Conservation (phyloP, 2,888 invertebrate species). For the Seira musarum region DNA sequence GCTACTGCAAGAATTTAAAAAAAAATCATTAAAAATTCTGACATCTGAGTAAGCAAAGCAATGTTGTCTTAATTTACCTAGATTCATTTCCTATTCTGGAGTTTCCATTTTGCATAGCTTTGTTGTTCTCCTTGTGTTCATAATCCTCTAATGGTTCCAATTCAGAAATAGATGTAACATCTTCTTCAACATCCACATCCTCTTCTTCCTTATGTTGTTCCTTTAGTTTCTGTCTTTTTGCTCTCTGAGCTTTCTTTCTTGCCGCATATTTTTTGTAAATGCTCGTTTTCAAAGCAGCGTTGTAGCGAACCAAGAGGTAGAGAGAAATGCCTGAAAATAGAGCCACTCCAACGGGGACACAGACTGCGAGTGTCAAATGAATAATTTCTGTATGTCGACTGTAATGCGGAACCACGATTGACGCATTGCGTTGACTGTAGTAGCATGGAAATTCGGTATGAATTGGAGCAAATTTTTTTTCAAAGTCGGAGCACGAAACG, state of each 20-base stretch:
- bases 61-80: not conserved
- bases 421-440: constrained; percentile 77
- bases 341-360: constrained; percentile 53
- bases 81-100: constrained; percentile 32
- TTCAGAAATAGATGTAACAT: constrained; percentile 27
- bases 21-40: too few relatives aligned
- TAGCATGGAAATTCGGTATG: constrained; percentile 80
- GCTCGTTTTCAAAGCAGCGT: constrained; percentile 24
- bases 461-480: constrained; percentile 80
- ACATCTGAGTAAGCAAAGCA: too few relatives aligned
- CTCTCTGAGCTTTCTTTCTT: constrained; percentile 24
- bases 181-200: constrained; percentile 15
- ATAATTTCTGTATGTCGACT: constrained; percentile 79
- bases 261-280: constrained; percentile 19
- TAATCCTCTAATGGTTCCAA: constrained; percentile 10
- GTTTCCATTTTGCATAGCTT: constrained; percentile 31
- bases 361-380: constrained; percentile 54
- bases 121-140: not conserved
- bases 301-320: constrained; percentile 58
- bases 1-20: too few relatives aligned
- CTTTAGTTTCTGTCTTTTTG: not conserved
- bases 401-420: constrained; percentile 88
- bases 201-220: not conserved
- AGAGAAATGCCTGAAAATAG: constrained; percentile 53
- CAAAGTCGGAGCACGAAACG: constrained; percentile 84